phyloP scores from a whole-genome alignment of 2,888 invertebrate genomes.

The Acanthococcus lagerstroemiae region DNA sequence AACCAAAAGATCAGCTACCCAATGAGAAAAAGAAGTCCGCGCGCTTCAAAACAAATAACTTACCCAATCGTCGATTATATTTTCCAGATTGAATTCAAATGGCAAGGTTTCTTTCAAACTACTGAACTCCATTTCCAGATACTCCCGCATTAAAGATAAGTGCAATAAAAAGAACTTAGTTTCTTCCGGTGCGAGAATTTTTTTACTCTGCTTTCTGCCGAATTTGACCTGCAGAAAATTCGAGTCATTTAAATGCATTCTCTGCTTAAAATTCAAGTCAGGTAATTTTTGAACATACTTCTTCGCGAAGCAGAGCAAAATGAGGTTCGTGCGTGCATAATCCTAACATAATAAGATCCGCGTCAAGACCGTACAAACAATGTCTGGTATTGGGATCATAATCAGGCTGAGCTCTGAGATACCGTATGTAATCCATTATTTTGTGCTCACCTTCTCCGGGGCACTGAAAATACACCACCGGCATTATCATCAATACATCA shows the following conservation, averaged over 20 bases:
- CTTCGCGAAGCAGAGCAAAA: slow-evolving; percentile 87
- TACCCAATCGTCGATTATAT: slow-evolving; percentile 93
- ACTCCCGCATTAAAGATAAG: slow-evolving; percentile 81
- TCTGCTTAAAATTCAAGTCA: too few relatives aligned
- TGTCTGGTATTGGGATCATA: slow-evolving; percentile 88
- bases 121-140: slow-evolving; percentile 82
- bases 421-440: slow-evolving; percentile 96
- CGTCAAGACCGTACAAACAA: slow-evolving; percentile 93
- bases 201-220: slow-evolving; percentile 51
- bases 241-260: too few relatives aligned
- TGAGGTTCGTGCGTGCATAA: slow-evolving; percentile 91
- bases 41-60: slow-evolving; percentile 16
- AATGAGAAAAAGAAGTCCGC: neutral
- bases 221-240: slow-evolving; percentile 56
- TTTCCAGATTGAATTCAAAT: slow-evolving; percentile 75
- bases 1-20: too few relatives aligned
- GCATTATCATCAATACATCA: too few relatives aligned
- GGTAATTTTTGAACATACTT: slow-evolving; percentile 43
- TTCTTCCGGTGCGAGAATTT: slow-evolving; percentile 67
- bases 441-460: slow-evolving; percentile 98
- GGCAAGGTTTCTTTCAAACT: slow-evolving; percentile 54
- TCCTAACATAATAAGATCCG: slow-evolving; percentile 94
- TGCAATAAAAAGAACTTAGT: slow-evolving; percentile 89
- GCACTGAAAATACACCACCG: slow-evolving; percentile 77
- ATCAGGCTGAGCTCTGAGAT: slow-evolving; percentile 66